A percentile compares a stretch with the other conserved stretches of the same genome.
Conservation (phyloP, 2,113 vertebrate genomes). For the Sinocyclocheilus grahami region DNA sequence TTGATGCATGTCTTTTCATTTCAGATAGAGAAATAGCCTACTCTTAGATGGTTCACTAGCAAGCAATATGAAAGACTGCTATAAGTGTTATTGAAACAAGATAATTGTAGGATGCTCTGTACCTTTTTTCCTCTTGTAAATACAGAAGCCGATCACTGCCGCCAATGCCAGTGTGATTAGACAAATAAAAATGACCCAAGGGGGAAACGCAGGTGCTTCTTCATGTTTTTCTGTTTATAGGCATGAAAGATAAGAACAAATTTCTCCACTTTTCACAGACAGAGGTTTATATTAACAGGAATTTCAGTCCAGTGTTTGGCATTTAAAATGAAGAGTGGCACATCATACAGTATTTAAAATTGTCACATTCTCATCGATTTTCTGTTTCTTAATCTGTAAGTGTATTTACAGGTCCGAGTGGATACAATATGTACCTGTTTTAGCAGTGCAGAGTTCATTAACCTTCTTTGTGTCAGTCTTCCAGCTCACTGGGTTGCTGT, state of each 20-base stretch:
- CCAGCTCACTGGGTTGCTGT: slow-evolving; percentile 38
- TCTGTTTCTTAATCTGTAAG: not conserved
- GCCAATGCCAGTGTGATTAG: not conserved
- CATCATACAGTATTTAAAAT: not conserved
- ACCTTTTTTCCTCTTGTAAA: not conserved
- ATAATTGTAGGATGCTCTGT: not conserved
- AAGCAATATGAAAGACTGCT: too few relatives aligned
- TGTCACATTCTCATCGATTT: not conserved
- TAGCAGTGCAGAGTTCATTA: not conserved
- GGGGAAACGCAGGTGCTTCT: not conserved
- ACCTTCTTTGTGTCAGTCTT: not conserved
- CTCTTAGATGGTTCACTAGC: too few relatives aligned
- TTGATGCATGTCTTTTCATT: too few relatives aligned
- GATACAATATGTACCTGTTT: not conserved
- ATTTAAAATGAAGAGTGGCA: not conserved
- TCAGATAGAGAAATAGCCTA: too few relatives aligned
- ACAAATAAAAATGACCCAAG: not conserved
- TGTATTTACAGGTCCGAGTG: too few relatives aligned
- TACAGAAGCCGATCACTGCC: not conserved
- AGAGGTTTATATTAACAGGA: not conserved
- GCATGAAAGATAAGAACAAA: not conserved
- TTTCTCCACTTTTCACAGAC: not conserved
- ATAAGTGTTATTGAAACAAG: too few relatives aligned
- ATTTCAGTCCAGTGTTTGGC: not conserved
- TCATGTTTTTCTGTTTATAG: not conserved